Evolutionary conservation across 2,797 vertebrate species (phyloP), one percentile per base, ranked within the genome.

Genomic region (Hypotaenidia philippensis): DNA sequence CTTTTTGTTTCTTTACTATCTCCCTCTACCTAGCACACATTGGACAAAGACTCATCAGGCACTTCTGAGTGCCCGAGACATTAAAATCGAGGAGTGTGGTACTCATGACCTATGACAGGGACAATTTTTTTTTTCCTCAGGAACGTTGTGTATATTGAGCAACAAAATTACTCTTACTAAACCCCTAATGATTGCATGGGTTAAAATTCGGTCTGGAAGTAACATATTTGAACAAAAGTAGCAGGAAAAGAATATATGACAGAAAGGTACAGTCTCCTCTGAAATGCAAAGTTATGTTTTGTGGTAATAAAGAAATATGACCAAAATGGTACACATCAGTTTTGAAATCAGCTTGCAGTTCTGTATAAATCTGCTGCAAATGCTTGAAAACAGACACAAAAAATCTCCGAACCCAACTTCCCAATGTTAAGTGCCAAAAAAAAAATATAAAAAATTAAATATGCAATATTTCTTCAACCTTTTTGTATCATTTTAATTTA

Each of bases 191-290:
- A 4, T 29, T 56, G 6, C 7, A 44, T 1, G 9, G 26, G 49
- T 16, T 69, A 10, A 79, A 66, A 71, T 53, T 72, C 23, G 16
- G 4, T 12, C 38, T 72, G 45, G 7, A 72, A 88, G n/a, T 18
- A 83, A 76, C 10, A 21, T 26, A 17, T 31, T 10, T 77, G 9
- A 90, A 38, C 3, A 31, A 59, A 23, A 40, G 71, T 23, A 57
- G 2, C 18, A 65, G 13, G 4, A 83, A n/a, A 79, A 38, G 5
- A 41, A 41, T 4, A 38, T 31, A 34, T 21, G 11, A 26, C 9
- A 63, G 34, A 79, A 69, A 4, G 8, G 2, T 11, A n/a, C 0
- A 0, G 3, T 65, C n/a, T 72, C 29, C 19, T 32, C 6, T 34
- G 26, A 83, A 86, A 77, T 15, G 14, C 5, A 69, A 3, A 57